Conservation (phyloP, 1,140 invertebrate species). For the Drosophila obscura region DNA sequence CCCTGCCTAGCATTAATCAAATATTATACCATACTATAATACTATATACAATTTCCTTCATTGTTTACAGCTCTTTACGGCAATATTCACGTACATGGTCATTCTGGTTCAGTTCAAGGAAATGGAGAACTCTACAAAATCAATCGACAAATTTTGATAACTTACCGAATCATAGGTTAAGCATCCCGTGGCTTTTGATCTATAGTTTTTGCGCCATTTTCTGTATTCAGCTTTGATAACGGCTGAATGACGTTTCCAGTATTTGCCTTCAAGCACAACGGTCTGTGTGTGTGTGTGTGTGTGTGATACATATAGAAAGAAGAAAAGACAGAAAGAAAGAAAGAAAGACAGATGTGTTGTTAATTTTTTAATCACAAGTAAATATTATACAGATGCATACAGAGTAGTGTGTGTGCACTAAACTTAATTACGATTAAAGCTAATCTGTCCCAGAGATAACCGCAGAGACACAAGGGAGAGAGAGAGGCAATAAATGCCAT, state of each 20-base stretch:
- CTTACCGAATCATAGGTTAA: constrained; percentile 91
- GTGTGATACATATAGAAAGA: constrained; percentile 10
- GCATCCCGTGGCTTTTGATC: constrained; percentile 91
- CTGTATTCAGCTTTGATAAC: constrained; percentile 99
- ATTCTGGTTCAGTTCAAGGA: constrained; percentile 79
- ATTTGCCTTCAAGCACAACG: constrained; percentile 86
- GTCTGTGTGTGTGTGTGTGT: constrained; percentile 42
- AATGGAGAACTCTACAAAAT: constrained; percentile 71
- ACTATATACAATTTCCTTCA: not conserved
- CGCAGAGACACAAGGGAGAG: not conserved
- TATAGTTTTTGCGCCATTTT: constrained; percentile 98
- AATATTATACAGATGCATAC: constrained; percentile 6
- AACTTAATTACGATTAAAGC: constrained; percentile 19
- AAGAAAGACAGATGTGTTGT: constrained; percentile 13
- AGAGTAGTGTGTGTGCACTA: not conserved
- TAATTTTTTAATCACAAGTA: constrained; percentile 39
- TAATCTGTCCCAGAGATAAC: constrained; percentile 12
- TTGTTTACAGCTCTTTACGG: constrained; percentile 64
- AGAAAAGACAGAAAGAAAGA: constrained; percentile 12
- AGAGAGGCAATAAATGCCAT: not conserved
- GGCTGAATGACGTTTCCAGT: constrained; percentile 98
- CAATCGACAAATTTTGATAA: constrained; percentile 36
- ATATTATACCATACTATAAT: not conserved
- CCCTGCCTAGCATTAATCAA: not conserved
- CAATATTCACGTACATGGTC: constrained; percentile 80